Base-by-base conservation (phyloP, 2,797 vertebrate species). In the Sebastes minor region DNA sequence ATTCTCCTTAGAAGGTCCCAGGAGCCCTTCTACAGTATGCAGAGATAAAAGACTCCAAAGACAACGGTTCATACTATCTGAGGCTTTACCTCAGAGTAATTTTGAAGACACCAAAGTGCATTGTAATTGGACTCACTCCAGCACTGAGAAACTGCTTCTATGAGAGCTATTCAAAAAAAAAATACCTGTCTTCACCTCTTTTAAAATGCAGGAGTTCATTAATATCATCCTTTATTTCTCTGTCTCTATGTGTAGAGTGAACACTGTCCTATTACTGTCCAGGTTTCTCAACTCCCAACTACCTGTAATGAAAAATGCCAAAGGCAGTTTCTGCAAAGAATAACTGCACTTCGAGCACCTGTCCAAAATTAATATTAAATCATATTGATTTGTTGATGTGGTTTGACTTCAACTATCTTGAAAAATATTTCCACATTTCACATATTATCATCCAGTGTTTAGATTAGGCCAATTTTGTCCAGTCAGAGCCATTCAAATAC, bases 31-130 rank as follows among this genome's bases (percentile, higher is more conserved):
- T 65, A 80, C 70, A 65, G 71, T 76, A 74, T 76, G 82, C 73
- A 38, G 74, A 91, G 87, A 94, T 91, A 91, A 91, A 92, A 93
- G 85, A 85, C 53, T 82, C 82, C 80, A 77, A 92, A 92, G 90
- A 91, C 85, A 88, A 88, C 20, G 25, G 66, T 86, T 90, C 67
- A 55, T n/a, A 67, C 74, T 71, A 83, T 89, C 74, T 68, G 62
- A 85, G 60, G 78, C 67, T 87, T 84, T 71, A 92, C 84, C 77
- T 87, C 74, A 4, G 68, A 89, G 78, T 83, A 22, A 80, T 76
- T 86, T 67, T 77, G 22, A 89, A 88, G 76, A 85, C 42, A 82
- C 71, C 52, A 74, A 82, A 78, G 72, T 85, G 83, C 55, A 25
- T 74, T 83, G 84, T 86, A 85, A 85, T 86, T 86, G 65, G 76